Base-by-base conservation (phyloP, 2,113 vertebrate species). In the Thinocorus orbignyianus region DNA sequence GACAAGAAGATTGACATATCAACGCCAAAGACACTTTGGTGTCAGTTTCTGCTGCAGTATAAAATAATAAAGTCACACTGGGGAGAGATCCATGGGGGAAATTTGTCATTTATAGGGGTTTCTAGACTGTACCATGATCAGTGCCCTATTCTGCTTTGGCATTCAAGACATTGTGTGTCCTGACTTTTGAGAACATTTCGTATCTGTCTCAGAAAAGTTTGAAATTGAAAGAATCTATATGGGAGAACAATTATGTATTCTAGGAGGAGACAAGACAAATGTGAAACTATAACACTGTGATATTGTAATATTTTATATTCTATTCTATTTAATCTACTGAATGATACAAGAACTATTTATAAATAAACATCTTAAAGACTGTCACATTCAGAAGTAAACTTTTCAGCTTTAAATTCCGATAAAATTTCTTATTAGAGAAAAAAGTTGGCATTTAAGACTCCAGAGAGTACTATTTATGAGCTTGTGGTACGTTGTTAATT, bases 391-490 rank as follows among this genome's bases (percentile, higher is more conserved):
- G 57, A 92, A 81, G 55, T 71, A 73, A 93, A 81, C 39, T 22
- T 83, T 84, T 64, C 80, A 83, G 4, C 16, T 89, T 96, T 90
- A 46, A 92, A 86, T 70, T 93, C 72, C 2, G 64, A 78, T 72
- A 90, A 96, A 92, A 51, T 17, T 94, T 55, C 61, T 93, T 76
- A 44, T 90, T 91, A 85, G 72, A 88, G 51, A 85, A 97, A 95
- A 82, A 39, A 74, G 48, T 35, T 88, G 70, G 58, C 48, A 88
- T 96, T 94, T 87, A 96, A 92, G 88, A 87, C 51, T 78, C 89
- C 46, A 95, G 87, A 94, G 86, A 87, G 46, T 86, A 79, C 41
- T 49, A 85, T 97, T 97, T 96, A 95, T 95, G 95, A 96, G 92
- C 55, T 51, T 89, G 85, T 70, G 81, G 83, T 93, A 65, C 26